phyloP scores from a whole-genome alignment of 2,797 vertebrate genomes.

The Carduelis carduelis region DNA sequence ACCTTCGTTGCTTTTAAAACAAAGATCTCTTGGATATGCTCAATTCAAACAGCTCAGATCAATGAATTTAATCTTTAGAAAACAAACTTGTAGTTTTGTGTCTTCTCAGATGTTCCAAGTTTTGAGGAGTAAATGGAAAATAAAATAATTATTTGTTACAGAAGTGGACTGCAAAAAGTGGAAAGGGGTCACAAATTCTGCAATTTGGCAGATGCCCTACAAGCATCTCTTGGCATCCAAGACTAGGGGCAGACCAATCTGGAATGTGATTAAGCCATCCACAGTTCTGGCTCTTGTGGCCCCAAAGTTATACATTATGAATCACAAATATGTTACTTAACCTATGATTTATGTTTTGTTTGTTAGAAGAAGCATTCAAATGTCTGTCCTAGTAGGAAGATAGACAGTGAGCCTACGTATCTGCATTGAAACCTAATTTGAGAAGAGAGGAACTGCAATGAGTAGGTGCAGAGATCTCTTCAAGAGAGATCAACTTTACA shows the following conservation, averaged over 20 bases:
- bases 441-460: not conserved
- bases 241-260: not conserved
- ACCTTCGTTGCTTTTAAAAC: not conserved
- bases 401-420: accelerated
- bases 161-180: not conserved
- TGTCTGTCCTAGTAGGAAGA: not conserved
- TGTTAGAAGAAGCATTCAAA: not conserved
- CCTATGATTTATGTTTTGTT: not conserved
- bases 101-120: not conserved
- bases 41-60: not conserved
- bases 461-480: not conserved
- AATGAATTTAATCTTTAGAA: not conserved
- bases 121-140: not conserved
- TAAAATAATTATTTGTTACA: not conserved
- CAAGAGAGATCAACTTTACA: not conserved
- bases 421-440: not conserved
- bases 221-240: not conserved
- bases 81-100: not conserved
- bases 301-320: not conserved
- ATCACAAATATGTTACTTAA: not conserved
- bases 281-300: not conserved
- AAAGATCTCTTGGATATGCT: not conserved
- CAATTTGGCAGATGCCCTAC: not conserved
- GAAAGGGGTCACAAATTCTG: not conserved
- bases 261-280: not conserved